Percentiles rank a stretch among this genome's conserved stretches.
phyloP scores from a whole-genome alignment of 2,797 vertebrate species.

The Siniperca scherzeri region DNA sequence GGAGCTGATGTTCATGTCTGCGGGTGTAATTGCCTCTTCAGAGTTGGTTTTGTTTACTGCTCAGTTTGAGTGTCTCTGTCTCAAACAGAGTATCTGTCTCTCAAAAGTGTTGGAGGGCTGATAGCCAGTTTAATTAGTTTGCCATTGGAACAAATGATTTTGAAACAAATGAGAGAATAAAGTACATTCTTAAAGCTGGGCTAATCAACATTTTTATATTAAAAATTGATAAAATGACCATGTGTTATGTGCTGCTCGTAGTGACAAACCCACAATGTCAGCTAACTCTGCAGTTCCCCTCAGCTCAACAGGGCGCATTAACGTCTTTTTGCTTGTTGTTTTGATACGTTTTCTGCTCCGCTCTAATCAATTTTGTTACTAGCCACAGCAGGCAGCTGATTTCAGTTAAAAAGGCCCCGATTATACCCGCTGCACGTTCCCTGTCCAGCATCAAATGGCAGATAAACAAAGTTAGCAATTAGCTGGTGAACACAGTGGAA shows the following conservation, averaged over 20 bases:
- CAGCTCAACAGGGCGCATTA: not conserved
- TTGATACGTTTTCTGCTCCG: not conserved
- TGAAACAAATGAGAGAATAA: not conserved
- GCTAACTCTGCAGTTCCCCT: not conserved
- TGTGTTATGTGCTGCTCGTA: not conserved
- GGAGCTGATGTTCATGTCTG: conserved; percentile 23
- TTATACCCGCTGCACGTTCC: not conserved
- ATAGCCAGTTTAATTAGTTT: not conserved
- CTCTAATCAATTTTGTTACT: not conserved
- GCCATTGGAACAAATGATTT: not conserved
- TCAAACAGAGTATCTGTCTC: not conserved
- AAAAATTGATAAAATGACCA: not conserved
- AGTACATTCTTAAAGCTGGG: not conserved
- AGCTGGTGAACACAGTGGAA: not conserved
- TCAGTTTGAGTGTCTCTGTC: not conserved
- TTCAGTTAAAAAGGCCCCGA: not conserved
- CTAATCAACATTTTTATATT: not conserved
- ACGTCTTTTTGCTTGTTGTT: not conserved
- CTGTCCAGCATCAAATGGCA: not conserved
- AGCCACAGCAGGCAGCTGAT: not conserved
- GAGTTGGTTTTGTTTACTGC: conserved; percentile 29
- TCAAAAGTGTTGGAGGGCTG: not conserved
- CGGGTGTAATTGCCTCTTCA: conserved; percentile 49
- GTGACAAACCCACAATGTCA: not conserved
- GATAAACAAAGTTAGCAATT: not conserved